Base-by-base conservation (phyloP, 1,140 invertebrate species). In the Drosophila grimshawi region DNA sequence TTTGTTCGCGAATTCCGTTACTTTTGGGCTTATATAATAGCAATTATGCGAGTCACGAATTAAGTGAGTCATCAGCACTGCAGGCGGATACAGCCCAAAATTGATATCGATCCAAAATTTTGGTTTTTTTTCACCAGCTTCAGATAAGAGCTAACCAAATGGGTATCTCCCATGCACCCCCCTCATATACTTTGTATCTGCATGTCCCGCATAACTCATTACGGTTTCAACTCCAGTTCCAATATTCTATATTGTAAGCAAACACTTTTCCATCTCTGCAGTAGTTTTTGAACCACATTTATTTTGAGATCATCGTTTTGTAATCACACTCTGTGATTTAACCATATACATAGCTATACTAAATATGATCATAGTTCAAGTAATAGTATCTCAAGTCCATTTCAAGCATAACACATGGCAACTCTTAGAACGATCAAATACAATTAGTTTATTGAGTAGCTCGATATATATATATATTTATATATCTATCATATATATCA, bases 71-170 rank as follows among this genome's bases (percentile, higher is more conserved):
- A 62, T 39, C 32, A 7, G n/a, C 8, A 59, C 5, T 10, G 10
- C n/a, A 45, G 32, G 1, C 1, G 19, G 11, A 39, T 37, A 41
- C 37, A 29, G 27, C 29, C 27, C 49, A 32, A 10, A 8, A 33
- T 39, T 52, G 39, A 72, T 72, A 72, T 72, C 69, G 69, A 72
- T 67, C 69, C 46, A 60, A 52, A 39, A 5, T n/a, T 32, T 66
- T 60, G 69, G 53, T 19, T 8, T 64, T 71, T 56, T 29, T 63
- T 70, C 45, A n/a, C 37, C 35, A 10, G 8, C 45, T 27, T 52
- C 33, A 45, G 69, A 72, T 67, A 67, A 72, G 39, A 59, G 11
- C 35, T 37, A 32, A 2, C 11, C 43, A 35, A 52, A 46, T 64
- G 35, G 30, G n/a, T 72, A 72, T 45, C 46, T 59, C 41, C 2